These are phyloP conservation scores for Coelopa frigida DNA, from an alignment of 1,140 invertebrate species.

Conservation along the genomic window DNA sequence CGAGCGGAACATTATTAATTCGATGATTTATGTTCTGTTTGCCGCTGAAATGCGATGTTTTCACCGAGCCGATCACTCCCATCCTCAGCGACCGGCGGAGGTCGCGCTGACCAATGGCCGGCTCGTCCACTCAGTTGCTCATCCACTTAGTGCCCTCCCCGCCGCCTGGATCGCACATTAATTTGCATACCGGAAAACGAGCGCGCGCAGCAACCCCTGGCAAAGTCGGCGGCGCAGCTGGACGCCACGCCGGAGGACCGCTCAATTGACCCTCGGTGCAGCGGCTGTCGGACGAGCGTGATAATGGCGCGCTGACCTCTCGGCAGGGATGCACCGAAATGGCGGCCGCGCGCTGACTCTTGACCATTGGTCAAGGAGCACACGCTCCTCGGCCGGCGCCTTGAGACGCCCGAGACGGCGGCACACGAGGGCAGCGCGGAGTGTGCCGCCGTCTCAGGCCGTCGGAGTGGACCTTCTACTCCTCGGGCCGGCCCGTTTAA, in stretches of 20 bases:
- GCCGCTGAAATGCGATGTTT: slow-evolving; percentile 43
- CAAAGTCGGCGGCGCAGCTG: slow-evolving; percentile 8
- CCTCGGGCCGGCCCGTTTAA: slow-evolving; percentile 21
- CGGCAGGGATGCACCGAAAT: slow-evolving; percentile 22
- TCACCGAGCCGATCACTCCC: slow-evolving; percentile 43
- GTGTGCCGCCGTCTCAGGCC: too few relatives aligned
- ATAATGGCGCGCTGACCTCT: slow-evolving; percentile 44
- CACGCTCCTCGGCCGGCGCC: too few relatives aligned
- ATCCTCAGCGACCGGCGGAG: slow-evolving; percentile 15
- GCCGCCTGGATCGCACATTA: slow-evolving; percentile 33
- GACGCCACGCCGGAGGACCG: neutral
- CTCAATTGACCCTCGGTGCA: slow-evolving; percentile 10
- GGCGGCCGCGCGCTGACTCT: slow-evolving; percentile 33
- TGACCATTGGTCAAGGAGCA: slow-evolving; percentile 40
- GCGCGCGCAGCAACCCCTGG: slow-evolving; percentile 13
- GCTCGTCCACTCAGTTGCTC: too few relatives aligned
- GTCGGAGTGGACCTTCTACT: neutral
- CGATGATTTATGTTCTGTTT: slow-evolving; percentile 43
- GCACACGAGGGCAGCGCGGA: too few relatives aligned
- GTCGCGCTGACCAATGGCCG: slow-evolving; percentile 42
- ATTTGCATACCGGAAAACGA: slow-evolving; percentile 35
- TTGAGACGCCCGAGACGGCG: too few relatives aligned
- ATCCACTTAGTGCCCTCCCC: too few relatives aligned
- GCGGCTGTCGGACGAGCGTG: slow-evolving; percentile 26
- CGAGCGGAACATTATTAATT: too few relatives aligned